phyloP scores from a whole-genome alignment of 2,888 invertebrate genomes.

The Dryobota labecula region DNA sequence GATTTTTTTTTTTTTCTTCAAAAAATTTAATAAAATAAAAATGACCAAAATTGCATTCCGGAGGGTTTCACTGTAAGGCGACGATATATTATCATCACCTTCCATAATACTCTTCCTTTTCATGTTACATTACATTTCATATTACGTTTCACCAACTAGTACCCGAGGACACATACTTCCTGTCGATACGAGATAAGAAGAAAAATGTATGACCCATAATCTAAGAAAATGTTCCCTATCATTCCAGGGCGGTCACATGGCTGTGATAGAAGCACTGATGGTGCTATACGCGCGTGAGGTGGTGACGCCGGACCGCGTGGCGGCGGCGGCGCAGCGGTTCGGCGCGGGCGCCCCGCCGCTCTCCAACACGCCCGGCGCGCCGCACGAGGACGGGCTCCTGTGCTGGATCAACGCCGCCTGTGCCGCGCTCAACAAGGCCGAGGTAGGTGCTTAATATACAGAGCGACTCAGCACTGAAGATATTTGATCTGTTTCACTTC shows the following conservation, averaged over 20 bases:
- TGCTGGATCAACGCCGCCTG: slow-evolving; percentile 97
- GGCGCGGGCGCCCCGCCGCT: slow-evolving; percentile 79
- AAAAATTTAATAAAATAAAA: too few relatives aligned
- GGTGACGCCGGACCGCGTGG: slow-evolving; percentile 96
- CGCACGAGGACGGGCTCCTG: slow-evolving; percentile 95
- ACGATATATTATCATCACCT: not conserved
- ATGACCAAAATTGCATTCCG: too few relatives aligned
- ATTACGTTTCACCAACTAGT: too few relatives aligned
- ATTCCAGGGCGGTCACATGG: slow-evolving; percentile 97
- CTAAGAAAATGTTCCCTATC: not conserved
- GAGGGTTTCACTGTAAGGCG: too few relatives aligned
- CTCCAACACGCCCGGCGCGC: slow-evolving; percentile 66
- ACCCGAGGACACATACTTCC: too few relatives aligned
- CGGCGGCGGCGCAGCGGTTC: slow-evolving; percentile 96
- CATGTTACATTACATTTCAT: too few relatives aligned
- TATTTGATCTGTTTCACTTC: too few relatives aligned
- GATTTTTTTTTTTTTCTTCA: too few relatives aligned
- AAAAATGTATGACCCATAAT: not conserved
- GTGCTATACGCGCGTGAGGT: slow-evolving; percentile 97
- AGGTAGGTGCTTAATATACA: too few relatives aligned
- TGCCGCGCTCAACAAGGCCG: slow-evolving; percentile 92
- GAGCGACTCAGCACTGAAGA: too few relatives aligned
- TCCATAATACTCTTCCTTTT: too few relatives aligned
- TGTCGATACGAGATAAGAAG: too few relatives aligned
- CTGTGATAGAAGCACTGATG: slow-evolving; percentile 99